These are phyloP conservation scores for Gymnosoma rotundatum DNA, from an alignment of 2,888 invertebrate genomes.

Conservation along the genomic window DNA sequence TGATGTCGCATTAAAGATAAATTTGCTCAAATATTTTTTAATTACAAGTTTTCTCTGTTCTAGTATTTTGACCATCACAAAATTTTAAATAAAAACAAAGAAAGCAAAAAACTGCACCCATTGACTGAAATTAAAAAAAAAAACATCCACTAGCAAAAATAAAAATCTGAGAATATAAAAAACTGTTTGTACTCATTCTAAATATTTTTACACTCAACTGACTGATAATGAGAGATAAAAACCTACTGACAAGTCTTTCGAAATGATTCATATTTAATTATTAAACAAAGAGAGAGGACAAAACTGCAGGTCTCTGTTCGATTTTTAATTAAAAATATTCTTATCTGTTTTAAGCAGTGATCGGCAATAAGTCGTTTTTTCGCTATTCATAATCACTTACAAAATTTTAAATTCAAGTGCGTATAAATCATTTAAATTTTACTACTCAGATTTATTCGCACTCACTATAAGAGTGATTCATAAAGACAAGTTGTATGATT, in stretches of 20 bases:
- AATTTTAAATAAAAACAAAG: constrained; percentile 18
- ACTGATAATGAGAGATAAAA: constrained; percentile 28
- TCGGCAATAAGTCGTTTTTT: too few species aligned
- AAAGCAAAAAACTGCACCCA: constrained; percentile 50
- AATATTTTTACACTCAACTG: constrained; percentile 15
- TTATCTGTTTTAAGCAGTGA: constrained; percentile 43
- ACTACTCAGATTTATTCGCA: too few species aligned
- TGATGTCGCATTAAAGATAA: too few species aligned
- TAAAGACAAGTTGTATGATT: too few species aligned
- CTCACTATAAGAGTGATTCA: too few species aligned
- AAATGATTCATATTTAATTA: constrained; percentile 48
- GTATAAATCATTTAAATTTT: too few species aligned
- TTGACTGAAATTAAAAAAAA: constrained; percentile 20
- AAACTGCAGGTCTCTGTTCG: constrained; percentile 31
- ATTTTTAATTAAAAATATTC: constrained; percentile 55
- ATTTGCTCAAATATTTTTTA: too few species aligned
- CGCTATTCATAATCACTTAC: too few species aligned
- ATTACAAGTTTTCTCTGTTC: too few species aligned
- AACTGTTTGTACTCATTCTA: constrained; percentile 11
- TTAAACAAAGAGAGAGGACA: constrained; percentile 45
- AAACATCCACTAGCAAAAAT: not conserved
- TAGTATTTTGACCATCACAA: not conserved
- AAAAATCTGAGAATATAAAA: constrained; percentile 23
- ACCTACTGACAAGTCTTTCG: constrained; percentile 20
- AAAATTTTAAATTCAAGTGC: too few species aligned